Evolutionary conservation across 2,888 invertebrate genomes (phyloP).

Genomic region (Phyllotreta cruciferae): DNA sequence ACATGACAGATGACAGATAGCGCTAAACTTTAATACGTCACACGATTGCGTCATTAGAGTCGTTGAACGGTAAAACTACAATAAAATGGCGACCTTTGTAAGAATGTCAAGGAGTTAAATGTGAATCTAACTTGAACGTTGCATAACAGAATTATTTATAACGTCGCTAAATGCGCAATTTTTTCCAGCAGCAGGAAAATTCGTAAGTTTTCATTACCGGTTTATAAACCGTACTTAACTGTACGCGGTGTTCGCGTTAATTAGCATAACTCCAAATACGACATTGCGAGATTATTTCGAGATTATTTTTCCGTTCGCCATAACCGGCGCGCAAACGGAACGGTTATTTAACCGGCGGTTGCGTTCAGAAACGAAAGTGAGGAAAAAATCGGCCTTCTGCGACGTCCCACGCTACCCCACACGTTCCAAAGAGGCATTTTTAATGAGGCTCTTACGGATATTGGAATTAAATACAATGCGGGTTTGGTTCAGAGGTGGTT

Average conservation of each 20-base stretch:
- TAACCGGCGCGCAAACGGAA: slow-evolving; percentile 3
- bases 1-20: too few species aligned
- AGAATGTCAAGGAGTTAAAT: slow-evolving; percentile 25
- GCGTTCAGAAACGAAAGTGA: slow-evolving; percentile 32
- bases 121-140: slow-evolving; percentile 11
- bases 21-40: too few species aligned
- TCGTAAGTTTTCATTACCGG: neutral
- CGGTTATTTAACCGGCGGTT: slow-evolving; percentile 15
- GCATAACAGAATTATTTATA: slow-evolving; percentile 14
- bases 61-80: slow-evolving; percentile 3
- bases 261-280: too few species aligned
- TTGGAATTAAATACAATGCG: neutral
- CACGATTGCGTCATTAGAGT: neutral
- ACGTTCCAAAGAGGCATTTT: slow-evolving; percentile 22
- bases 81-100: slow-evolving; percentile 25
- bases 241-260: too few species aligned
- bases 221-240: neutral
- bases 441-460: slow-evolving; percentile 2
- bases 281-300: too few species aligned
- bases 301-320: neutral
- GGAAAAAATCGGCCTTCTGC: slow-evolving; percentile 33
- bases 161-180: neutral
- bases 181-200: neutral
- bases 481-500: too few species aligned
- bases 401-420: slow-evolving; percentile 30